phyloP scores from a whole-genome alignment of 2,888 invertebrate species.

The Gari tellinella region DNA sequence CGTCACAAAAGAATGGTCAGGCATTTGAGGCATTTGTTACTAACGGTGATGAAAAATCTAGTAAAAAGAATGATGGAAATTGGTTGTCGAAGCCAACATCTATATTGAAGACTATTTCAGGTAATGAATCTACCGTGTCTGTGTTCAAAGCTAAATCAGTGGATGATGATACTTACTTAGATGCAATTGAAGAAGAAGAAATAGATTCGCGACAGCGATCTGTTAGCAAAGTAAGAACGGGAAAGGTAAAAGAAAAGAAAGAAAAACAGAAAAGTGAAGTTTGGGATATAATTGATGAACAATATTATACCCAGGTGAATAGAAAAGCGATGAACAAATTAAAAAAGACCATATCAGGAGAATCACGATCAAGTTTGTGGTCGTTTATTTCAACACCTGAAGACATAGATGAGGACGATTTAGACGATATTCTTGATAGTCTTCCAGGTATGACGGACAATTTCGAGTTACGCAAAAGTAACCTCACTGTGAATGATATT shows the following conservation, averaged over 20 bases:
- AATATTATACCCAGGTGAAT: constrained; percentile 61
- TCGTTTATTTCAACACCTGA: constrained; percentile 68
- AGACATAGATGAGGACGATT: constrained; percentile 60
- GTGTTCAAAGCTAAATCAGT: constrained; percentile 64
- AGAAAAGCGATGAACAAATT: constrained; percentile 59
- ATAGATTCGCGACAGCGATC: constrained; percentile 43
- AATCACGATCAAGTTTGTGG: constrained; percentile 68
- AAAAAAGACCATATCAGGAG: constrained; percentile 65
- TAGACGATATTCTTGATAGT: constrained; percentile 68
- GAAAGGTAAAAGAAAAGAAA: constrained; percentile 39
- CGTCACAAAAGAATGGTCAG: constrained; percentile 21
- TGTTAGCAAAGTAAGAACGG: constrained; percentile 16
- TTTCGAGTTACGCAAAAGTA: constrained; percentile 42
- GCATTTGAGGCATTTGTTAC: constrained; percentile 59
- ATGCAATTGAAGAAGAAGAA: constrained; percentile 71
- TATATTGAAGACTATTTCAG: constrained; percentile 61
- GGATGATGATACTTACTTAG: constrained; percentile 54
- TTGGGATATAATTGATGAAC: constrained; percentile 65
- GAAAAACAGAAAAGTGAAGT: constrained; percentile 58
- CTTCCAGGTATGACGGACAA: constrained; percentile 70
- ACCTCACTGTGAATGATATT: constrained; percentile 56
- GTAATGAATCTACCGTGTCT: constrained; percentile 65
- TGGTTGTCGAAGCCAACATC: constrained; percentile 66
- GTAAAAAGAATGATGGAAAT: constrained; percentile 59
- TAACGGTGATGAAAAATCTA: constrained; percentile 23